Evolutionary conservation across 1,140 invertebrate genomes (phyloP).

Genomic region (Aphaenogaster floridana): DNA sequence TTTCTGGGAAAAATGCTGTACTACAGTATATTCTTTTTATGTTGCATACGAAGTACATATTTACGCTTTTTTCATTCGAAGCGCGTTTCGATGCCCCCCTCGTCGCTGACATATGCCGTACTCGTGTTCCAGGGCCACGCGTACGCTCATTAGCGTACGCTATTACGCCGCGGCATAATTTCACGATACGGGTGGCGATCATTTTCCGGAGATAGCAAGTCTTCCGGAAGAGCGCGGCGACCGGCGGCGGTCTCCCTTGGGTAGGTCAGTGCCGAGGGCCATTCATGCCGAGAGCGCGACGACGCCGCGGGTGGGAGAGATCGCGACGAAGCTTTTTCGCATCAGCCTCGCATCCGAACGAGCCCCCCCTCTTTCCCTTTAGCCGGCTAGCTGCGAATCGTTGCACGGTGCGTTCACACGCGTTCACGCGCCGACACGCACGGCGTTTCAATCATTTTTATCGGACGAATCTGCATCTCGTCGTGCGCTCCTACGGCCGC

Average conservation of each 20-base stretch:
- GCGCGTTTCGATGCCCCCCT: not conserved
- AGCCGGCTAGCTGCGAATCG: conserved; percentile 24
- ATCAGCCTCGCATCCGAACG: not conserved
- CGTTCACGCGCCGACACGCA: conserved; percentile 30
- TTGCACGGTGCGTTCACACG: conserved; percentile 49
- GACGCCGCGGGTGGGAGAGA: conserved; percentile 4
- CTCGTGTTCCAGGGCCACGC: conserved; percentile 18
- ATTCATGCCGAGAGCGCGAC: conserved; percentile 40
- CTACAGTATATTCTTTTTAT: not conserved
- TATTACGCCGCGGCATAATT: conserved; percentile 47
- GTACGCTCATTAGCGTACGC: conserved; percentile 39
- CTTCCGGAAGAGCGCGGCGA: conserved; percentile 33
- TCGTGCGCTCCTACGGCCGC: not conserved
- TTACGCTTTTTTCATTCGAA: conserved; percentile 1
- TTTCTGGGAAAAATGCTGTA: not conserved
- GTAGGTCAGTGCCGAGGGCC: conserved; percentile 49
- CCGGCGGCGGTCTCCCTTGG: conserved; percentile 22
- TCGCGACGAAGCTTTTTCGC: conserved; percentile 9
- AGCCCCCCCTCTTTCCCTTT: not conserved
- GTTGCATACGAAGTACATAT: not conserved
- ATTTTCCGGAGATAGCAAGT: conserved; percentile 36
- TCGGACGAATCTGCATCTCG: conserved; percentile 69
- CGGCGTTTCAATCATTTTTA: conserved; percentile 63
- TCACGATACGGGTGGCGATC: conserved; percentile 35
- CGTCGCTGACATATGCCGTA: conserved; percentile 28